These are phyloP conservation scores for Cydia splendana DNA, from an alignment of 1,140 invertebrate species.

Conservation along the genomic window DNA sequence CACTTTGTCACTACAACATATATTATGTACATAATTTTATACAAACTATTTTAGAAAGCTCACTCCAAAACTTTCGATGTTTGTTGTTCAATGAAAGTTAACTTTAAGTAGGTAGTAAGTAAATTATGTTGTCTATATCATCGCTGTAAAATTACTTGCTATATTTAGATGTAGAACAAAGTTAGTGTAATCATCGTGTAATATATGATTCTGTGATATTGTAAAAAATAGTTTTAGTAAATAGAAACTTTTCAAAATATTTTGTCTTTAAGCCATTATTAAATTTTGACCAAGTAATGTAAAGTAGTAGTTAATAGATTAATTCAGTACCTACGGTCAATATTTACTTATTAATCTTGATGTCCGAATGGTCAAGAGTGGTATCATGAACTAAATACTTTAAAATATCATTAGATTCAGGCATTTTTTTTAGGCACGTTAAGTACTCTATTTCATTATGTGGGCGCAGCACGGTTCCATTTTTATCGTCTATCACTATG, in stretches of 20 bases:
- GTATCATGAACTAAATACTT: neutral
- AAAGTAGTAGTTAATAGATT: neutral
- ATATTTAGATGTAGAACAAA: conserved; percentile 6
- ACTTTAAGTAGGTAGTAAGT: conserved; percentile 10
- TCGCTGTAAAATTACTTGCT: neutral
- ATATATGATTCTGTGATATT: conserved; percentile 59
- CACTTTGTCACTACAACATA: too few relatives aligned
- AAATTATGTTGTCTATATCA: conserved; percentile 15
- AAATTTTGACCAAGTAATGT: conserved; percentile 7
- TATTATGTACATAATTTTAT: too few relatives aligned
- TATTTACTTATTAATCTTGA: neutral
- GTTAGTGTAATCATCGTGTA: conserved; percentile 14
- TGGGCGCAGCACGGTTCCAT: too few relatives aligned
- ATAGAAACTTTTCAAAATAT: conserved; percentile 29
- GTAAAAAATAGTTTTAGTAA: conserved; percentile 37
- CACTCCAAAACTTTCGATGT: neutral
- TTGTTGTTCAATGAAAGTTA: neutral
- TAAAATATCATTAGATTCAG: too few relatives aligned
- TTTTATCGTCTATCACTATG: too few relatives aligned
- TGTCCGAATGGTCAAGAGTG: neutral
- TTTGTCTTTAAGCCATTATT: neutral
- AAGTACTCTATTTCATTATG: too few relatives aligned
- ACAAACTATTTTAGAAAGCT: neutral
- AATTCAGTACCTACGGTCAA: neutral
- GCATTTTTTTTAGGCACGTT: too few relatives aligned